These are phyloP conservation scores for Sitophilus oryzae DNA, from an alignment of 1,140 invertebrate genomes.

Conservation along the genomic window DNA sequence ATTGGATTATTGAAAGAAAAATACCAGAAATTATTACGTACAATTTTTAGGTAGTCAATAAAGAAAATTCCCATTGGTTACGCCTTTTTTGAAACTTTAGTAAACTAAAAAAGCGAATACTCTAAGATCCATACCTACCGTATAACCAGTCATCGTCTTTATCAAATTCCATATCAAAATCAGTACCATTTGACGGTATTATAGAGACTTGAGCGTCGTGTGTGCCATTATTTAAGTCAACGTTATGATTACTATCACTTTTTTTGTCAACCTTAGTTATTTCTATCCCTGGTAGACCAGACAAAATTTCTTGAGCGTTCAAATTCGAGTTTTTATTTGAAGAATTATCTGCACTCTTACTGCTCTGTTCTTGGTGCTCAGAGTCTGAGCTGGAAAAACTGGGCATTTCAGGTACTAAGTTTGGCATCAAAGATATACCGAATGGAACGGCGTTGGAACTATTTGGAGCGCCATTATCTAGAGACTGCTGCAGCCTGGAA, in stretches of 20 bases:
- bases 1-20: no score
- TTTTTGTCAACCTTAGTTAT: constrained; percentile 43
- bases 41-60: no score
- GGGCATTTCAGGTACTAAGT: constrained; percentile 30
- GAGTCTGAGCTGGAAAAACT: constrained; percentile 16
- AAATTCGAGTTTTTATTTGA: constrained; percentile 20
- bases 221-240: constrained; percentile 27
- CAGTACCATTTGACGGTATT: constrained; percentile 37
- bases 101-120: not conserved
- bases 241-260: constrained; percentile 9
- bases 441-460: constrained; percentile 4
- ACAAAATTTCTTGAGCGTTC: constrained; percentile 41
- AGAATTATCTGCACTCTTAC: not conserved
- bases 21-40: no score
- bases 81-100: not conserved
- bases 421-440: constrained; percentile 23
- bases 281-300: constrained; percentile 41
- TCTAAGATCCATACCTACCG: constrained; percentile 38
- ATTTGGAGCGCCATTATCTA: constrained; percentile 26
- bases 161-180: constrained; percentile 37
- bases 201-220: constrained; percentile 42
- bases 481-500: constrained; percentile 45
- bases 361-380: not conserved
- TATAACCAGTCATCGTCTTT: constrained; percentile 40
- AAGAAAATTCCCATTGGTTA: no score